Percentiles rank a stretch among this genome's conserved stretches.
Conservation (phyloP, 2,113 vertebrate species). For the Zosterops lateralis region DNA sequence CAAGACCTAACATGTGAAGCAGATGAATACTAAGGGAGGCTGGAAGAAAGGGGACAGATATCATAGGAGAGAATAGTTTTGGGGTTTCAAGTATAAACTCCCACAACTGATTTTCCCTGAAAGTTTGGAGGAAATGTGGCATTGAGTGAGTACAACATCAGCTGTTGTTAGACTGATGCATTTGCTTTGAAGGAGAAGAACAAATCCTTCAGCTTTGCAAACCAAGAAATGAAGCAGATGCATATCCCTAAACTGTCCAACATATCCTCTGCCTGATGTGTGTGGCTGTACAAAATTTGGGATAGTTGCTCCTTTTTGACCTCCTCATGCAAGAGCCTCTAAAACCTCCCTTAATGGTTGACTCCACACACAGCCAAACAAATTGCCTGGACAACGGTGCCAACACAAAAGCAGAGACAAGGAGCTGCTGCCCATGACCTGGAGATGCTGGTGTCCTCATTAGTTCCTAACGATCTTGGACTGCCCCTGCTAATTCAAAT, state of each 20-base stretch:
- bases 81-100: background rate
- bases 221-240: background rate
- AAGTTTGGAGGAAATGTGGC: background rate
- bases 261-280: background rate
- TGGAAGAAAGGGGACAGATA: background rate
- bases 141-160: background rate
- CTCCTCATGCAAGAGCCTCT: background rate
- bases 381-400: background rate
- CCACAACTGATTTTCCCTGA: background rate
- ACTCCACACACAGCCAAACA: background rate
- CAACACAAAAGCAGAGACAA: background rate
- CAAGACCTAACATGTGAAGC: background rate
- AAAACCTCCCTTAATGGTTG: background rate
- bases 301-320: background rate
- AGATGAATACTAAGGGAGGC: background rate
- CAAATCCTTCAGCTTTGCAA: background rate
- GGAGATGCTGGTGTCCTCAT: slow-evolving; percentile 35
- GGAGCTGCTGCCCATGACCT: slow-evolving; percentile 29
- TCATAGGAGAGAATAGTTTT: background rate
- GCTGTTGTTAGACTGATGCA: background rate
- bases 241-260: background rate
- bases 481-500: slow-evolving; percentile 40
- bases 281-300: background rate
- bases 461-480: slow-evolving; percentile 46
- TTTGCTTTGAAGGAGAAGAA: fast-evolving